phyloP scores from a whole-genome alignment of 2,888 invertebrate genomes.

The Terebella lapidaria region DNA sequence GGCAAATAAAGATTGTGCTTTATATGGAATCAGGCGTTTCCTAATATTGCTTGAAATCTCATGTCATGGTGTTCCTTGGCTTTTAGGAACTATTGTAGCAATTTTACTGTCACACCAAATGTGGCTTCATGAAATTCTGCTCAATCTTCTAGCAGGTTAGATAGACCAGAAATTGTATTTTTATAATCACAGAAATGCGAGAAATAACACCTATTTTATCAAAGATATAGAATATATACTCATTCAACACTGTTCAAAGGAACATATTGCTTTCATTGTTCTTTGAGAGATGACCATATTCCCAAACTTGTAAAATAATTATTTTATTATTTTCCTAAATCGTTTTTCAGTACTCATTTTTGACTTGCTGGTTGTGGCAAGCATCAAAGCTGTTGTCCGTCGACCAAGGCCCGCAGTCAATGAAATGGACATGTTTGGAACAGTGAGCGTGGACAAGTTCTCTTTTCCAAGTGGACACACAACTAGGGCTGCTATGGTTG shows the following conservation, averaged over 20 bases:
- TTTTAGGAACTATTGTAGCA: conserved; percentile 67
- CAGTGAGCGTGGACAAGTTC: conserved; percentile 71
- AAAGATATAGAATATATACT: too few species aligned
- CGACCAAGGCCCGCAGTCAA: conserved; percentile 70
- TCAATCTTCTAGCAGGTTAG: conserved; percentile 18
- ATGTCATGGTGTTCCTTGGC: conserved; percentile 85
- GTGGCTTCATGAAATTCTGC: conserved; percentile 9
- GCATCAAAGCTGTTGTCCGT: conserved; percentile 72
- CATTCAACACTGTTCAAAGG: too few species aligned
- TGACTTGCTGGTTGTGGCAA: conserved; percentile 72
- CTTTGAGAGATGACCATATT: too few species aligned
- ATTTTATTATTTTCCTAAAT: too few species aligned
- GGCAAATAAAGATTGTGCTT: conserved; percentile 30
- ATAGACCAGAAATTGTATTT: too few species aligned
- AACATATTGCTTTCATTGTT: too few species aligned
- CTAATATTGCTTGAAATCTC: conserved; percentile 64
- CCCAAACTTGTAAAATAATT: too few species aligned
- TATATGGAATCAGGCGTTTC: conserved; percentile 47
- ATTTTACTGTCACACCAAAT: conserved; percentile 6
- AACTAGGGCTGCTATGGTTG: conserved; percentile 73
- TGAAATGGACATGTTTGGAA: conserved; percentile 64
- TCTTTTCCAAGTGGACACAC: conserved; percentile 94
- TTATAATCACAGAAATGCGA: too few species aligned
- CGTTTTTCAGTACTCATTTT: conserved; percentile 69
- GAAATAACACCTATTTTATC: too few species aligned